These are phyloP conservation scores for Pterostichus madidus DNA, from an alignment of 2,888 invertebrate species.

Conservation along the genomic window DNA sequence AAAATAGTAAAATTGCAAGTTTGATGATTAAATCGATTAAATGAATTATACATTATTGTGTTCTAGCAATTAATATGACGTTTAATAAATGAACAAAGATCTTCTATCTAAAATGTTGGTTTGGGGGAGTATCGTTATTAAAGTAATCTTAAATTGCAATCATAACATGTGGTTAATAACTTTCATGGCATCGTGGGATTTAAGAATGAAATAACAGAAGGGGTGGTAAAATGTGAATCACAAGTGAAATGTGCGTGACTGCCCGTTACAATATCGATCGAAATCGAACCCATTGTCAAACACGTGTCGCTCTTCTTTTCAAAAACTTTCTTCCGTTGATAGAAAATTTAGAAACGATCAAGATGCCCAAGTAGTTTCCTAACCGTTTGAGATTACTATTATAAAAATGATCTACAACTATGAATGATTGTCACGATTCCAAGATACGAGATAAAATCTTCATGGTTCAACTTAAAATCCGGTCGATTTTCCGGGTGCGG, in stretches of 20 bases:
- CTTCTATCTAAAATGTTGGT: conserved; percentile 16
- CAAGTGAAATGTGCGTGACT: conserved; percentile 18
- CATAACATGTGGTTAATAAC: conserved; percentile 29
- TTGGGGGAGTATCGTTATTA: conserved; percentile 45
- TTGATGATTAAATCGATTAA: conserved; percentile 4
- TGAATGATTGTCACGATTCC: conserved; percentile 1
- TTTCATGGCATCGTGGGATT: neutral
- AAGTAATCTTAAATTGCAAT: conserved; percentile 45
- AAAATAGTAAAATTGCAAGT: neutral
- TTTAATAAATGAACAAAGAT: conserved; percentile 44
- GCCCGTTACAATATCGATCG: conserved; percentile 2
- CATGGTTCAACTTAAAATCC: conserved; percentile 12
- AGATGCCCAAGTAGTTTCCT: conserved; percentile 3
- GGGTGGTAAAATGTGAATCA: conserved; percentile 21
- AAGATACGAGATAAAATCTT: conserved; percentile 35
- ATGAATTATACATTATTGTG: conserved; percentile 8
- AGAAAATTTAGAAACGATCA: conserved; percentile 6
- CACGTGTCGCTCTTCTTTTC: conserved; percentile 24
- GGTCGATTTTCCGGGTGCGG: conserved; percentile 49
- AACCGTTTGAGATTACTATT: conserved; percentile 6
- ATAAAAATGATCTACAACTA: conserved; percentile 10
- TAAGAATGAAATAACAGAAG: conserved; percentile 7
- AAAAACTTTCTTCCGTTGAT: conserved; percentile 33
- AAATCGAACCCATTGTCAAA: neutral
- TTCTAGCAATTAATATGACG: conserved; percentile 11